Base-by-base conservation (phyloP, 2,797 vertebrate genomes). In the Lepus oiostolus region DNA sequence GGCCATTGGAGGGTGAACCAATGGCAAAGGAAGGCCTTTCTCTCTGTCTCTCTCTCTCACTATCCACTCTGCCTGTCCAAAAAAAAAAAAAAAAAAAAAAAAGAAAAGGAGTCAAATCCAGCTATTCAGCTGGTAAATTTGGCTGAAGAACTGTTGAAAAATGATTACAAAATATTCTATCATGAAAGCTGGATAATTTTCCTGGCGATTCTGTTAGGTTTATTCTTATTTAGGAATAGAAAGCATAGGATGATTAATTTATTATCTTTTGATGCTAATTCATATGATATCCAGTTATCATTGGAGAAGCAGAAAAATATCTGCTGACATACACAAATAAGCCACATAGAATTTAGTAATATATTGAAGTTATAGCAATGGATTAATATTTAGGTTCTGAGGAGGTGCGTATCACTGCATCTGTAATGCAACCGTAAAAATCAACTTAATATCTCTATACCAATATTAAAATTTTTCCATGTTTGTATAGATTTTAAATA, bases 131-230 rank as follows among this genome's bases (percentile, higher is more conserved):
- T 75, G 58, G 26, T 85, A 62, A 32, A 14, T 0, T 72, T 88
- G 30, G 24, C 50, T 90, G 54, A 74, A 84, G 95, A 86, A 38
- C 16, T 38, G 6, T 4, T 81, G 3, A 2, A 60, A 91, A 70
- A 75, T 50, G 42, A 75, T 72, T 52, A 94, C 67, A 83, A 94
- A 91, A 68, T 38, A 35, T 38, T 93, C 85, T 70, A 85, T 7
- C 62, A 87, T 58, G 63, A 80, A 92, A 91, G 82, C 19, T 79
- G 24, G 24, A 54, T 68, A 76, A 21, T 77, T 81, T 77, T 65
- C 42, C 5, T 85, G 26, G 9, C 67, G 50, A 85, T 86, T 67
- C 30, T 88, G 4, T 50, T 81, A 0, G 10, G 68, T 79, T 91
- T 77, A 54, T 24, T 13, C 0, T 26, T 90, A 35, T 42, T 72